Evolutionary conservation across 2,797 vertebrate species (phyloP).

Genomic region (Sardinella longiceps): DNA sequence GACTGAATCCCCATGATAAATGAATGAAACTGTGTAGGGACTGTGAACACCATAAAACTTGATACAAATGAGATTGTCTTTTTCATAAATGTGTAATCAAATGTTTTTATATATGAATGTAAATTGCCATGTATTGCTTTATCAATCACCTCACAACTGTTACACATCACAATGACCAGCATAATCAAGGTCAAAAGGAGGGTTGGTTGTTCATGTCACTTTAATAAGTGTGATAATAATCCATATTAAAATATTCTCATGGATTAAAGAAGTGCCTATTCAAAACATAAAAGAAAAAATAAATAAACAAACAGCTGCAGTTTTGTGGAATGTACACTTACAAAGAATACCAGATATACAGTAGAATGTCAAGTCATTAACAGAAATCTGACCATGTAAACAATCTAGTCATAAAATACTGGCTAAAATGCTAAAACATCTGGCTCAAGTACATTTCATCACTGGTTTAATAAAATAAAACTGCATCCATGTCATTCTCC

Average conservation of each 20-base stretch:
- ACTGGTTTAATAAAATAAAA: conserved; percentile 24
- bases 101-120: conserved; percentile 42
- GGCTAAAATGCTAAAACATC: neutral
- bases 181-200: neutral
- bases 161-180: neutral
- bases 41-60: conserved; percentile 44
- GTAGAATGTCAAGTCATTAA: conserved; percentile 6
- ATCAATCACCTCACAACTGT: conserved; percentile 17
- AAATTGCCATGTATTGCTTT: conserved; percentile 32
- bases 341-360: neutral
- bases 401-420: conserved; percentile 2
- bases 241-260: conserved; percentile 18
- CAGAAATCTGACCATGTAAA: neutral
- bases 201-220: conserved; percentile 15
- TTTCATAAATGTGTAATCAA: conserved; percentile 9
- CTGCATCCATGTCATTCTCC: neutral
- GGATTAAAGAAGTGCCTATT: conserved; percentile 8
- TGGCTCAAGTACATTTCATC: conserved; percentile 20
- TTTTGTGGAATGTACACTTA: conserved; percentile 7
- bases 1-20: neutral
- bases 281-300: neutral
- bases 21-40: conserved; percentile 6
- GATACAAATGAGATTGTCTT: conserved; percentile 31
- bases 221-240: conserved; percentile 26
- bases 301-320: conserved; percentile 1